Evolutionary conservation across 1,140 invertebrate genomes (phyloP), one percentile per base, ranked within the genome.

Genomic region (Cylas formicarius): DNA sequence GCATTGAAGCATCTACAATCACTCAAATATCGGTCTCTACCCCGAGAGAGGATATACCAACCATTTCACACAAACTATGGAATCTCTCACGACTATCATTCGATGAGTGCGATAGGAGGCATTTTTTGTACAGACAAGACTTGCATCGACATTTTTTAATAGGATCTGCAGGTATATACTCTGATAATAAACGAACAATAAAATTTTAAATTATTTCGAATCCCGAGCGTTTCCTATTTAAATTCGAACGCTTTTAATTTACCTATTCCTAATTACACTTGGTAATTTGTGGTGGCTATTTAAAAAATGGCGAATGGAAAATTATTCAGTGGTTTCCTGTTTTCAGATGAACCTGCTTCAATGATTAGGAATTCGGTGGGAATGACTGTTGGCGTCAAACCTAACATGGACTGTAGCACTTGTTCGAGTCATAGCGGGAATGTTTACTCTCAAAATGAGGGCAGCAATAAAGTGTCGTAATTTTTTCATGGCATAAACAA

Each of bases 1-100:
- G 8, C 8, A 26, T 31, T 31, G 41, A 41, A 23, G n/a, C 45
- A 10, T 14, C 47, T 6, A 11, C 26, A 6, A 51, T 14, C 41
- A 18, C 44, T 1, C 52, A 56, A 39, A 10, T 39, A 2, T 19
- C 33, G 6, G 21, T 42, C 17, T 23, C 36, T 8, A 41, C 20
- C 20, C 38, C 27, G 13, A 21, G 24, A 13, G 52, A 50, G 22
- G 46, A 45, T 13, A 16, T 44, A n/a, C 29, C 46, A 32, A 27
- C 41, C 18, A 41, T 58, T 9, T 51, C 50, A 2, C 53, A 56
- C 28, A 50, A 49, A 35, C 50, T 56, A 19, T 58, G 56, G 56
- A 58, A 58, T 36, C 36, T 58, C 20, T 56, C 56, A 11, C 22
- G 53, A 17, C 33, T 58, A 19, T 48, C 56, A n/a, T 53, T 58